Evolutionary conservation across 2,797 vertebrate species (phyloP).

Genomic region (Lagorchestes hirsutus): DNA sequence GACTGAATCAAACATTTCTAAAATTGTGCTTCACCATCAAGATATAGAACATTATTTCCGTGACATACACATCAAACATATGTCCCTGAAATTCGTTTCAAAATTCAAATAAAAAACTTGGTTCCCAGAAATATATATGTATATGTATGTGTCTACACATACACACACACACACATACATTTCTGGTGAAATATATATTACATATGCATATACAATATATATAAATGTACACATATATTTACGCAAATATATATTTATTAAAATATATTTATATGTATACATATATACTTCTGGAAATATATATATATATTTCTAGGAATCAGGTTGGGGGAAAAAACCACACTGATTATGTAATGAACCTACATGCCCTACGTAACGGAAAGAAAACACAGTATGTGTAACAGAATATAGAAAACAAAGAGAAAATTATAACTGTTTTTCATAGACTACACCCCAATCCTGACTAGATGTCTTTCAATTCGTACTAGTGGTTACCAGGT

Average conservation of each 20-base stretch:
- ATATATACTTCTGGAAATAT: neutral
- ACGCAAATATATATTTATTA: neutral
- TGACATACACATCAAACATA: slow-evolving; percentile 11
- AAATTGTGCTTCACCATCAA: neutral
- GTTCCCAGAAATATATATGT: neutral
- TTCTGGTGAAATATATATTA: neutral
- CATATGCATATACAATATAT: neutral
- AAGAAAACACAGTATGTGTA: slow-evolving; percentile 1
- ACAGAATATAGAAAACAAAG: neutral
- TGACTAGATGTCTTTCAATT: neutral
- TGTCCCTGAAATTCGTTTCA: slow-evolving; percentile 3
- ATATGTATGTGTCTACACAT: too few species aligned
- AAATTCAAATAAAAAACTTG: neutral
- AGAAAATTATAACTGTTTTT: neutral
- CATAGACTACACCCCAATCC: neutral
- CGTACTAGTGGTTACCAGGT: neutral
- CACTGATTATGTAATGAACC: slow-evolving; percentile 23
- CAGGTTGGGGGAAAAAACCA: neutral
- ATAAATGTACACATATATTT: too few species aligned
- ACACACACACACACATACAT: too few species aligned
- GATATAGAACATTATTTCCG: neutral
- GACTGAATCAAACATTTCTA: slow-evolving; percentile 33
- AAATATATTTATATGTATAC: too few species aligned
- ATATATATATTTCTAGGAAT: neutral
- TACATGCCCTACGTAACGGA: neutral